phyloP scores from a whole-genome alignment of 2,113 vertebrate species.

The Octodon degus region DNA sequence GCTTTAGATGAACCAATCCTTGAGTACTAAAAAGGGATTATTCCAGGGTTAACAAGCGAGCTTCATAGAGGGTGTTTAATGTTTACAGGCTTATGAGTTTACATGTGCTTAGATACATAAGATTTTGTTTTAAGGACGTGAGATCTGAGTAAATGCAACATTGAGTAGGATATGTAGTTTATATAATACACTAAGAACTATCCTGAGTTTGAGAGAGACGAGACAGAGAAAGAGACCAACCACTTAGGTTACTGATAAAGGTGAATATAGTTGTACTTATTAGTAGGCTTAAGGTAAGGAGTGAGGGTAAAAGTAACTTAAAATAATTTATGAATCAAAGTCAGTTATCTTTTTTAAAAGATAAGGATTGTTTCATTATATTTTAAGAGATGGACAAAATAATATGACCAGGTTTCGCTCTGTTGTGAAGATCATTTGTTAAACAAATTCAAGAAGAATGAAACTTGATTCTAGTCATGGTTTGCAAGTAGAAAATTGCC shows the following conservation, averaged over 20 bases:
- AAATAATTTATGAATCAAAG: neutral
- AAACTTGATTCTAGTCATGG: neutral
- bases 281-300: neutral
- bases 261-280: neutral
- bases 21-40: neutral
- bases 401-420: slow-evolving; percentile 18
- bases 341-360: neutral
- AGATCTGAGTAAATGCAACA: slow-evolving; percentile 19
- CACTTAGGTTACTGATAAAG: slow-evolving; percentile 26
- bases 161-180: neutral
- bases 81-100: neutral
- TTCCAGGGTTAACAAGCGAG: neutral
- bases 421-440: slow-evolving; percentile 53
- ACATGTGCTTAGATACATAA: neutral
- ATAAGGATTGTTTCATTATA: neutral
- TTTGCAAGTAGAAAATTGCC: neutral
- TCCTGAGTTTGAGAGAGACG: neutral
- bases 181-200: neutral
- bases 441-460: slow-evolving; percentile 44
- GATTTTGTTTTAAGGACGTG: slow-evolving; percentile 32
- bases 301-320: slow-evolving; percentile 37
- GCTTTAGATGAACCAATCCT: neutral
- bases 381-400: slow-evolving; percentile 5
- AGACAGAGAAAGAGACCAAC: neutral
- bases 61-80: neutral